These are phyloP conservation scores for Steromphala cineraria DNA, from an alignment of 2,888 invertebrate species.

Conservation along the genomic window DNA sequence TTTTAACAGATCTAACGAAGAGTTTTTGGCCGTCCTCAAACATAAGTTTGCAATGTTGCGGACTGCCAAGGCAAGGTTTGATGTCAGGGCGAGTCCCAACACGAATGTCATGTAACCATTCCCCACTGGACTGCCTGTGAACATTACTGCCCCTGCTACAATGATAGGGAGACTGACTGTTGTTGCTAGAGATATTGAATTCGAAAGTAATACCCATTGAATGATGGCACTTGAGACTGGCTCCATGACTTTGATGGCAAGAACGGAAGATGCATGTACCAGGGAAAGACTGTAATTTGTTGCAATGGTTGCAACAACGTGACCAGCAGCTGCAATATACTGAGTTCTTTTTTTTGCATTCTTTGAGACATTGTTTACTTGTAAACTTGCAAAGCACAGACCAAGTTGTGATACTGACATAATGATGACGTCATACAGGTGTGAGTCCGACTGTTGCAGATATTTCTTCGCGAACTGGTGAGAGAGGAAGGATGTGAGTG, in stretches of 20 bases:
- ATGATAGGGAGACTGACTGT: conserved; percentile 33
- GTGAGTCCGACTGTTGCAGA: not conserved
- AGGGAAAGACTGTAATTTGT: conserved; percentile 42
- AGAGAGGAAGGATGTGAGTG: conserved; percentile 40
- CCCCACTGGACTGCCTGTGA: conserved; percentile 22
- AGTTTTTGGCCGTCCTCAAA: conserved; percentile 1
- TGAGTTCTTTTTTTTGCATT: not conserved
- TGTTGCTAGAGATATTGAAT: conserved; percentile 7
- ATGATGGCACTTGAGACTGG: conserved; percentile 39
- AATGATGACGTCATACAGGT: not conserved
- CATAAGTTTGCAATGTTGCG: conserved; percentile 32
- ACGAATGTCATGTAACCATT: conserved; percentile 22
- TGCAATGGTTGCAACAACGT: conserved; percentile 9
- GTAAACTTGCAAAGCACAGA: not conserved
- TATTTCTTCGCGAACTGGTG: conserved; percentile 35
- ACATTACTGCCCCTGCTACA: conserved; percentile 31
- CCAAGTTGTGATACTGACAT: not conserved
- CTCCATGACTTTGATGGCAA: conserved; percentile 44
- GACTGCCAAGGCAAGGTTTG: conserved; percentile 33
- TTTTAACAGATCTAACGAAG: not conserved
- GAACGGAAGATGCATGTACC: conserved; percentile 38
- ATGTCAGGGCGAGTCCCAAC: conserved; percentile 27
- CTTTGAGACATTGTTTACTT: not conserved
- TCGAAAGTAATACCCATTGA: conserved; percentile 26
- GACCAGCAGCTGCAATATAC: not conserved